Conservation (phyloP, 2,797 vertebrate species). For the Ateles fusciceps region DNA sequence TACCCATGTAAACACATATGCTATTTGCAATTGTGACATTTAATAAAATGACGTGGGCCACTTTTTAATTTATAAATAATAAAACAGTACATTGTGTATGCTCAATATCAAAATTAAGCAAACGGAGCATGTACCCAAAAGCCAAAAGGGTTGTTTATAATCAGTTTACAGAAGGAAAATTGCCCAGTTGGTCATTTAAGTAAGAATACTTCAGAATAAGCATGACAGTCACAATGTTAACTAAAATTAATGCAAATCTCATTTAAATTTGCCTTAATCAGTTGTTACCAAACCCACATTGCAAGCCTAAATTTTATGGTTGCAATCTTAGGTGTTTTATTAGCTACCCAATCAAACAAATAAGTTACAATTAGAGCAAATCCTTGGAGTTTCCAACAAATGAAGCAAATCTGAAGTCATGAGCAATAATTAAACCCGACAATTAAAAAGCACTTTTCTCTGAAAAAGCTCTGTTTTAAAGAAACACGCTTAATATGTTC, state of each 20-base stretch:
- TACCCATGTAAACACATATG: not conserved
- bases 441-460: conserved; percentile 28
- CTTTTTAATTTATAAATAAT: conserved; percentile 16
- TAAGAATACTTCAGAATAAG: conserved; percentile 5
- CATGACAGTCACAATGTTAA: not conserved
- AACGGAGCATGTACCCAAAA: not conserved
- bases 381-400: conserved; percentile 25
- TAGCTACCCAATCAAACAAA: conserved; percentile 35
- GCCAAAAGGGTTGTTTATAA: not conserved
- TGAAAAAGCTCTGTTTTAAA: not conserved
- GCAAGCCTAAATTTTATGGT: conserved; percentile 21
- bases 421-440: conserved; percentile 14
- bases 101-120: conserved; percentile 9
- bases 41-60: not conserved
- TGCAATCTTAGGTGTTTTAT: not conserved
- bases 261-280: conserved; percentile 29
- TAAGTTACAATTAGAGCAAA: conserved; percentile 1
- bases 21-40: not conserved
- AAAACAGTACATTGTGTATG: not conserved
- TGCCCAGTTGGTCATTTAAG: conserved; percentile 13
- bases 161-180: not conserved
- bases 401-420: conserved; percentile 44
- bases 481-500: not conserved
- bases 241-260: conserved; percentile 22
- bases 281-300: not conserved